phyloP scores from a whole-genome alignment of 1,140 invertebrate species.

The Patella vulgata region DNA sequence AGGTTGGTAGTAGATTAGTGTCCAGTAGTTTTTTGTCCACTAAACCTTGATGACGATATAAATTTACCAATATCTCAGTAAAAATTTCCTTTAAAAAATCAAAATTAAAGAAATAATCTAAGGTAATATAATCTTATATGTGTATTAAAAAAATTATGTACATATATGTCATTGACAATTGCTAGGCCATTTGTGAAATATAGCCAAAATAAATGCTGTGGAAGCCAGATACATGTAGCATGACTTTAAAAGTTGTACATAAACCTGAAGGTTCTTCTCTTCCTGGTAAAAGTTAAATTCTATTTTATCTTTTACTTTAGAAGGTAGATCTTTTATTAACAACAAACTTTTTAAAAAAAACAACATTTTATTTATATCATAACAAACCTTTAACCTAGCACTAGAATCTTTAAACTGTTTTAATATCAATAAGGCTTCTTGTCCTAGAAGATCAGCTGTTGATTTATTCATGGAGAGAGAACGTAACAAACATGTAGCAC shows the following conservation, averaged over 20 bases:
- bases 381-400: slow-evolving; percentile 9
- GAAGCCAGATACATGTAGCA: too few relatives aligned
- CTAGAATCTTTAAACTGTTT: slow-evolving; percentile 12
- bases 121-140: background rate
- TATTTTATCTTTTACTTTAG: background rate
- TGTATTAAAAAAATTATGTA: too few relatives aligned
- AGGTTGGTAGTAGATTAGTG: slow-evolving; percentile 4
- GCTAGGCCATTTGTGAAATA: too few relatives aligned
- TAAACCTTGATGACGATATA: slow-evolving; percentile 7
- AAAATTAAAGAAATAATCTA: background rate
- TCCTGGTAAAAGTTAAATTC: background rate
- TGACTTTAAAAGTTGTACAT: too few relatives aligned
- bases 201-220: too few relatives aligned
- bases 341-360: too few relatives aligned
- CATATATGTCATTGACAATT: too few relatives aligned
- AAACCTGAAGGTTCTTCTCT: background rate
- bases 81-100: slow-evolving; percentile 2
- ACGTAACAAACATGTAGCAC: slow-evolving; percentile 42
- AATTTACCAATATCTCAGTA: background rate
- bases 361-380: background rate
- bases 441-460: slow-evolving; percentile 12
- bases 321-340: too few relatives aligned
- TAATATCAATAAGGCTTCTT: slow-evolving; percentile 12
- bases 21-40: slow-evolving; percentile 1
- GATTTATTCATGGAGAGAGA: slow-evolving; percentile 17